A percentile compares a stretch with the other conserved stretches of the same genome.
phyloP scores from a whole-genome alignment of 2,888 invertebrate genomes.

The Patella caerulea region DNA sequence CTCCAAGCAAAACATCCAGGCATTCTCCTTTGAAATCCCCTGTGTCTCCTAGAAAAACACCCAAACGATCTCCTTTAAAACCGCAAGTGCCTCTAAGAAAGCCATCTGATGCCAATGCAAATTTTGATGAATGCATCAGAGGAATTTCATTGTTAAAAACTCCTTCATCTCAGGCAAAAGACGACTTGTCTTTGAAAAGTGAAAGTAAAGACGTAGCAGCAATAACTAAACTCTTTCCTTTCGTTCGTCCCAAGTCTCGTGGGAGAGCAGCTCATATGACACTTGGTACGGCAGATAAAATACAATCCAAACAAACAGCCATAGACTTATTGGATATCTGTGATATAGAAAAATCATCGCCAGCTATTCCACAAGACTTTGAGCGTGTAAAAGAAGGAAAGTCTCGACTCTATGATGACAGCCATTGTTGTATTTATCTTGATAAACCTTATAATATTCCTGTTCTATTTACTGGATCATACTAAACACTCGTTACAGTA shows the following conservation, averaged over 20 bases:
- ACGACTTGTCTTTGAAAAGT: not conserved
- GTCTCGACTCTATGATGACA: constrained; percentile 35
- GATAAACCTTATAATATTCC: constrained; percentile 26
- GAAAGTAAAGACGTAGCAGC: not conserved
- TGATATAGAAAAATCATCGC: constrained; percentile 28
- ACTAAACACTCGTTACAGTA: constrained; percentile 15
- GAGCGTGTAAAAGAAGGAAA: constrained; percentile 30
- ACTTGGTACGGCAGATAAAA: constrained; percentile 42
- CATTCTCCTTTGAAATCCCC: not conserved
- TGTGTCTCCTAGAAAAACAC: not conserved
- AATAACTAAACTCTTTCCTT: constrained; percentile 1
- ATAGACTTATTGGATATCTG: constrained; percentile 41
- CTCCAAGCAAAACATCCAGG: not conserved
- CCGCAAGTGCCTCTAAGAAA: constrained; percentile 18
- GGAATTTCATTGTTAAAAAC: not conserved
- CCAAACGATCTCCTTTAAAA: not conserved
- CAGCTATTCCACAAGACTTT: constrained; percentile 10
- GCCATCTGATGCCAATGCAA: not conserved
- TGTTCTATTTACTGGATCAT: constrained; percentile 34
- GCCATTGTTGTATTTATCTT: constrained; percentile 39
- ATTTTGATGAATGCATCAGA: not conserved
- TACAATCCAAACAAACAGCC: constrained; percentile 39
- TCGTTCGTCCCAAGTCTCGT: constrained; percentile 4
- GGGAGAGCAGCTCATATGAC: constrained; percentile 58
- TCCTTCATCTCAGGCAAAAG: not conserved